Base-by-base conservation (phyloP, 2,888 invertebrate species). In the Hydrotaea cyrtoneurina region DNA sequence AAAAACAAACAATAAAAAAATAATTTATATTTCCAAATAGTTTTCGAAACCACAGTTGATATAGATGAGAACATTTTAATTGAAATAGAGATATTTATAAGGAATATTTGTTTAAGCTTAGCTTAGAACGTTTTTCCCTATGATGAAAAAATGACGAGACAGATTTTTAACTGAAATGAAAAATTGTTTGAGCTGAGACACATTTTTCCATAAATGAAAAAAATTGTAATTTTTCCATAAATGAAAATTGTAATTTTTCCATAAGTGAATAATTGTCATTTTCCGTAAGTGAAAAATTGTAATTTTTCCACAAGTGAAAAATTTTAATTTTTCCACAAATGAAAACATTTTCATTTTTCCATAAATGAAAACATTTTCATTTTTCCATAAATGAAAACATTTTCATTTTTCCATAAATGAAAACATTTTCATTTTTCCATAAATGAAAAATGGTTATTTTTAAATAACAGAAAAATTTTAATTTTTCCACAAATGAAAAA, bases 1-100 rank as follows among this genome's bases (percentile, higher is more conserved):
- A 55, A 59, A 78, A 59, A 84, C 39, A 78, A 59, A 84, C 39
- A 59, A 59, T 79, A 62, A 82, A 66, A 74, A 21, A 72, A 74
- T 55, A n/a, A 50, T 59, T 81, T 86, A 71, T 78, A 43, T 8
- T 43, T 8, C 15, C 15, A 13, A 13, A 50, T 50, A 50, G 15
- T 43, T 43, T 31, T 31, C 31, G 11, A 39, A 39, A 39, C 8
- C 39, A 39, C 3, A 39, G 7, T 31, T 31, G 7, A 31, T 4
- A 2, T 31, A 31, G 31, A 31, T 4, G 31, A 31, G 2, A 7
- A 7, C 31, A 4, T 31, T 31, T 31, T n/a, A n/a, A n/a, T n/a
- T n/a, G n/a, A n/a, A n/a, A n/a, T n/a, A n/a, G n/a, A n/a, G n/a
- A n/a, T n/a, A n/a, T n/a, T n/a, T n/a, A n/a, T n/a, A n/a, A n/a